Percentiles rank a stretch among this genome's conserved stretches.
These are phyloP conservation scores for Suillia variegata DNA, from an alignment of 2,888 invertebrate species.

Conservation along the genomic window DNA sequence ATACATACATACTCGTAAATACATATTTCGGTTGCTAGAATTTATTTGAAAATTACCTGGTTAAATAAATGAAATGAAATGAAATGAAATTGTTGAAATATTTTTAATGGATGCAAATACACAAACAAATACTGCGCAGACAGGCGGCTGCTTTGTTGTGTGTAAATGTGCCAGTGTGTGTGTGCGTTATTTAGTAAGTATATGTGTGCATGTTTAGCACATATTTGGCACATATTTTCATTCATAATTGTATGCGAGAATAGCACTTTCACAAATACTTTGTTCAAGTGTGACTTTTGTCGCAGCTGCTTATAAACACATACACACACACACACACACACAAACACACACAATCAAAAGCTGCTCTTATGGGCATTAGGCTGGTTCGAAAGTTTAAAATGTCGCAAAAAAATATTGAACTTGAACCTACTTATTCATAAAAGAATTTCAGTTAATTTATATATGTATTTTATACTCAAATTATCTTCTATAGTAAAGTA, in stretches of 20 bases:
- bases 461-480: no score
- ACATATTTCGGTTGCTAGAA: slow-evolving; percentile 13
- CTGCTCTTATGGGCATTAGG: slow-evolving; percentile 11
- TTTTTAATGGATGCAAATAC: neutral
- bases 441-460: no score
- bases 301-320: slow-evolving; percentile 17
- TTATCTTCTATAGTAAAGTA: no score
- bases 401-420: no score
- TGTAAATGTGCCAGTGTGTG: neutral
- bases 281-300: slow-evolving; percentile 20
- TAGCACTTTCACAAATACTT: neutral
- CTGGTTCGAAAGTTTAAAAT: no score
- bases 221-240: neutral
- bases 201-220: neutral
- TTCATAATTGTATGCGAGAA: neutral
- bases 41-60: neutral
- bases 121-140: no score
- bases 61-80: neutral
- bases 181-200: neutral
- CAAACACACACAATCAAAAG: neutral
- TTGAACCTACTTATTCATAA: no score
- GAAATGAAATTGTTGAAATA: slow-evolving; percentile 3
- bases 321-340: neutral
- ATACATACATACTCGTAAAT: slow-evolving; percentile 23
- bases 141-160: no score